phyloP scores from a whole-genome alignment of 2,888 invertebrate species.

The Macrostomum cliftonense region DNA sequence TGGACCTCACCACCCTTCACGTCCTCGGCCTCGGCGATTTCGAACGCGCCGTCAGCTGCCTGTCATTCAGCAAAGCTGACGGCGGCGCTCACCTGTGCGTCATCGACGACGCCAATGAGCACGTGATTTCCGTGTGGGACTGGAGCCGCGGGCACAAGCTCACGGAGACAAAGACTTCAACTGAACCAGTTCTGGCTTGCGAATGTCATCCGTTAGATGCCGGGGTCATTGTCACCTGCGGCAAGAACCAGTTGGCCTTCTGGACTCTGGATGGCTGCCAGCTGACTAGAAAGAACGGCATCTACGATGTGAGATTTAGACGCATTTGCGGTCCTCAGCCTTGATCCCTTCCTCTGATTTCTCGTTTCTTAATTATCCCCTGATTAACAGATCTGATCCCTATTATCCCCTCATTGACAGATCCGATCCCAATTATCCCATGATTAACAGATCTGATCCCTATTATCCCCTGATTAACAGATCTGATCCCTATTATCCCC shows the following conservation, averaged over 20 bases:
- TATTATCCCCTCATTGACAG: too few species aligned
- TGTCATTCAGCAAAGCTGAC: slow-evolving; percentile 72
- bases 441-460: too few species aligned
- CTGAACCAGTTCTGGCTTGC: slow-evolving; percentile 68
- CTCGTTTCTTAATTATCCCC: too few species aligned
- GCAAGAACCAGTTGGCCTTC: slow-evolving; percentile 72
- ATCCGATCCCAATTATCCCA: too few species aligned
- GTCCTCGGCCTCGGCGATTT: slow-evolving; percentile 64
- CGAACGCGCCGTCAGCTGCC: slow-evolving; percentile 61
- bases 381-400: too few species aligned
- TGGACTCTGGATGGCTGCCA: slow-evolving; percentile 69
- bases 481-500: too few species aligned
- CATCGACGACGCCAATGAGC: slow-evolving; percentile 72
- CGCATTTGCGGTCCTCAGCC: too few species aligned
- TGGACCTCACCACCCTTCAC: slow-evolving; percentile 64
- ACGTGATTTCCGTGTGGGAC: slow-evolving; percentile 75
- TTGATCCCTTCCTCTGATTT: too few species aligned
- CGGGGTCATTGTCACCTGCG: slow-evolving; percentile 67
- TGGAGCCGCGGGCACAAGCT: slow-evolving; percentile 68
- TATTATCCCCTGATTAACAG: too few species aligned
- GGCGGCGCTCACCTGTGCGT: slow-evolving; percentile 60
- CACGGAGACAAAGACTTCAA: slow-evolving; percentile 77
- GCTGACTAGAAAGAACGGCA: slow-evolving; percentile 63
- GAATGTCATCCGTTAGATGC: slow-evolving; percentile 79
- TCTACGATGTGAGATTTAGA: slow-evolving; percentile 50